phyloP scores from a whole-genome alignment of 2,888 invertebrate species.

The Thymelicus acteon region DNA sequence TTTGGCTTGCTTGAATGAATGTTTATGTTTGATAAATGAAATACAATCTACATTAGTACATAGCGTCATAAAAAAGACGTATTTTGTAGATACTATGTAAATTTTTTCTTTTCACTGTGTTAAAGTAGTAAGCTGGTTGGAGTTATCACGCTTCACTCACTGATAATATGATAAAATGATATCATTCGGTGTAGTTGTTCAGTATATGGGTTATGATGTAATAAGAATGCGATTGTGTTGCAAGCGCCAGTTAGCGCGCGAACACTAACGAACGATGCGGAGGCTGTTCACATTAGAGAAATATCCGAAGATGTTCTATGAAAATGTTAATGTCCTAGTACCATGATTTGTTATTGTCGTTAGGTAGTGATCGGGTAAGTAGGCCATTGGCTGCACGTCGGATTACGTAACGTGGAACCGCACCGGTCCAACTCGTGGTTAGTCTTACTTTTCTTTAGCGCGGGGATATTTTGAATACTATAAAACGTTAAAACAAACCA shows the following conservation, averaged over 20 bases:
- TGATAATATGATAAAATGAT: slow-evolving; percentile 43
- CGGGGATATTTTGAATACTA: slow-evolving; percentile 49
- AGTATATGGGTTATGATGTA: slow-evolving; percentile 52
- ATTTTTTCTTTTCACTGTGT: slow-evolving; percentile 11
- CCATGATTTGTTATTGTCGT: slow-evolving; percentile 60
- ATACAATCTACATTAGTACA: no score
- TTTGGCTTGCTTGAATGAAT: no score
- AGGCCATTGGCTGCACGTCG: slow-evolving; percentile 80
- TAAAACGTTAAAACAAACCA: slow-evolving; percentile 47
- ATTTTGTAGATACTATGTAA: no score
- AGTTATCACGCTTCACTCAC: slow-evolving; percentile 28
- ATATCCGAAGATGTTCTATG: slow-evolving; percentile 33
- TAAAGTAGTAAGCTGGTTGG: slow-evolving; percentile 8
- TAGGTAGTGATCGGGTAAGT: slow-evolving; percentile 66
- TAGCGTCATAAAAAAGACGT: no score
- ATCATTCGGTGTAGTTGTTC: slow-evolving; percentile 45
- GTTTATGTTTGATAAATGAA: no score
- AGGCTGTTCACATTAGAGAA: slow-evolving; percentile 34
- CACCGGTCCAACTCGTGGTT: slow-evolving; percentile 48
- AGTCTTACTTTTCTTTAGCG: slow-evolving; percentile 45
- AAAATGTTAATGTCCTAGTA: slow-evolving; percentile 43
- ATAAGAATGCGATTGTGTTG: slow-evolving; percentile 56
- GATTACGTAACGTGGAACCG: slow-evolving; percentile 67
- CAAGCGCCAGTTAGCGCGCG: slow-evolving; percentile 42
- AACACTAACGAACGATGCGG: slow-evolving; percentile 32